These are phyloP conservation scores for Carabus problematicus DNA, from an alignment of 2,888 invertebrate species.

Conservation along the genomic window DNA sequence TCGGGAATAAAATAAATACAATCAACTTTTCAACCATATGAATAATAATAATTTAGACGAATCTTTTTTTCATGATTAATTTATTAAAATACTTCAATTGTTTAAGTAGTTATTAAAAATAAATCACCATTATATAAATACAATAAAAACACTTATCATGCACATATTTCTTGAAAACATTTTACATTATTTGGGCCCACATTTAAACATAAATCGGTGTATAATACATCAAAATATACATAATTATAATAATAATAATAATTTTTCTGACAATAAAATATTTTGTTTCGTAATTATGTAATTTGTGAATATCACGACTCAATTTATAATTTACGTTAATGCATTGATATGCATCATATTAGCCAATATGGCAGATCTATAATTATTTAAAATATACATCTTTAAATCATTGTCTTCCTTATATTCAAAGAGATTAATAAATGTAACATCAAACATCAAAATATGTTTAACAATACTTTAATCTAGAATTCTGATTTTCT, in stretches of 20 bases:
- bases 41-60: too few relatives aligned
- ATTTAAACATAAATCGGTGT: neutral
- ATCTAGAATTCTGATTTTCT: neutral
- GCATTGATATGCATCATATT: neutral
- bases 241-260: neutral
- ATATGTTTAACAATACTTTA: slow-evolving; percentile 10
- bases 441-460: slow-evolving; percentile 17
- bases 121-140: too few relatives aligned
- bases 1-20: too few relatives aligned
- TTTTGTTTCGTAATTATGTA: neutral
- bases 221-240: neutral
- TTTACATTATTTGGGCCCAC: too few relatives aligned
- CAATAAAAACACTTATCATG: too few relatives aligned
- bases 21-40: too few relatives aligned
- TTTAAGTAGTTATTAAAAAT: too few relatives aligned
- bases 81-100: too few relatives aligned
- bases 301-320: neutral
- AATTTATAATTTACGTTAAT: neutral
- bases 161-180: too few relatives aligned
- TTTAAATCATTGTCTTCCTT: slow-evolving; percentile 34
- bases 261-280: too few relatives aligned
- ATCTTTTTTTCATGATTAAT: too few relatives aligned
- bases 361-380: slow-evolving; percentile 35
- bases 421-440: slow-evolving; percentile 33
- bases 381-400: neutral